Percentiles rank a stretch among this genome's conserved stretches.
Conservation (phyloP, 1,140 invertebrate genomes). For the Octopus sinensis region DNA sequence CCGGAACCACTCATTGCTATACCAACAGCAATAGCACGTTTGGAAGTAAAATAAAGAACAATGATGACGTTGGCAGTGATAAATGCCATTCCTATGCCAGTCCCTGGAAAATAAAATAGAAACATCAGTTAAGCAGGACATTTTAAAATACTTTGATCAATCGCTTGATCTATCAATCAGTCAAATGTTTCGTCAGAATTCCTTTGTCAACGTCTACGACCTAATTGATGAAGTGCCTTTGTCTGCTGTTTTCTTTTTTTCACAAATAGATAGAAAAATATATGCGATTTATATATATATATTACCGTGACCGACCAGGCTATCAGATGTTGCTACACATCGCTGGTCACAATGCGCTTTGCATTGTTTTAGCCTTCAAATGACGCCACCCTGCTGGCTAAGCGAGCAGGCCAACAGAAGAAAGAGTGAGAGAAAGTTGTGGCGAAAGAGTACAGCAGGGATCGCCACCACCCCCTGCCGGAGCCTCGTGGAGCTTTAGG, state of each 20-base stretch:
- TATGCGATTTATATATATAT: no score
- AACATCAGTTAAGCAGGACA: neutral
- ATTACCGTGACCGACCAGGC: no score
- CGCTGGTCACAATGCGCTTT: no score
- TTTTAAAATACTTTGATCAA: neutral
- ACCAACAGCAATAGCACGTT: constrained; percentile 83
- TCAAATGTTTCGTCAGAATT: neutral
- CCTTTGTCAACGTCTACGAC: neutral
- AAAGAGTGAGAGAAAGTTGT: no score
- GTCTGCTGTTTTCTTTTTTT: neutral
- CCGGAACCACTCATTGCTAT: constrained; percentile 65
- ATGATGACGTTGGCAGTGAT: constrained; percentile 68
- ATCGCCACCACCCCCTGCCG: no score
- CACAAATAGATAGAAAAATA: no score
- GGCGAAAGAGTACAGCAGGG: no score
- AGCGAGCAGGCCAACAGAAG: no score
- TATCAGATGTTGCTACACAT: no score
- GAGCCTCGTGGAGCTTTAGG: no score
- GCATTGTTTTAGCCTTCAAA: no score
- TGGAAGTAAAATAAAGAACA: constrained; percentile 88
- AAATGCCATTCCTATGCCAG: constrained; percentile 80
- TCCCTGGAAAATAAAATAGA: constrained; percentile 63
- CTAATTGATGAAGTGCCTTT: neutral
- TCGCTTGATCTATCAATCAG: neutral
- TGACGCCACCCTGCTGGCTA: no score